These are phyloP conservation scores for Drosophila anomelani DNA, from an alignment of 2,888 invertebrate species.

Conservation along the genomic window DNA sequence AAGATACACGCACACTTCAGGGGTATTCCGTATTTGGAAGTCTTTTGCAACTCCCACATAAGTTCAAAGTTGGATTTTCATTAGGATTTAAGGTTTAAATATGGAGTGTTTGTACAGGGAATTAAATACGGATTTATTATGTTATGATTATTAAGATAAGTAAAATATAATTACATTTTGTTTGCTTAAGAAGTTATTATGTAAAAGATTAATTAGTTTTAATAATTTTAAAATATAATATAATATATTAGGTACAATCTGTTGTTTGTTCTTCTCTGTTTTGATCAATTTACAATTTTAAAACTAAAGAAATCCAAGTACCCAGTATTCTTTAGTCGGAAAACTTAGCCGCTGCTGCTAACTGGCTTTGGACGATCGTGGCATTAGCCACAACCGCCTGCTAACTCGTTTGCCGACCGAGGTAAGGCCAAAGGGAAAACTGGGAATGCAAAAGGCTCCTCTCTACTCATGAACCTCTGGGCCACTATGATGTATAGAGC, in stretches of 20 bases:
- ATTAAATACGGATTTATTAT: background rate
- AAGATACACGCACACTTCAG: constrained; percentile 25
- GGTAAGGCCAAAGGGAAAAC: constrained; percentile 24
- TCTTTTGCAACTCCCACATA: background rate
- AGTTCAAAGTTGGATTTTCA: background rate
- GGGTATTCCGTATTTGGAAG: constrained; percentile 5
- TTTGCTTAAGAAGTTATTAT: background rate
- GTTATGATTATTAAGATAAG: background rate
- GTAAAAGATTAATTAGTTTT: no score
- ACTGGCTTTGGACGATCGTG: constrained; percentile 26
- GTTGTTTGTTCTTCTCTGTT: no score
- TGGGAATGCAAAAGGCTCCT: constrained; percentile 45
- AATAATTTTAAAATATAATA: no score
- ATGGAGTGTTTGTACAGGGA: background rate
- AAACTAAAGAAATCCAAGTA: background rate
- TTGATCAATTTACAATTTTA: no score
- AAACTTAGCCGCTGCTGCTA: constrained; percentile 12
- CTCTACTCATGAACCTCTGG: constrained; percentile 29
- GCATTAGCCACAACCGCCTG: constrained; percentile 52
- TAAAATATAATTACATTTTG: background rate
- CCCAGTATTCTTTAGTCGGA: constrained; percentile 16
- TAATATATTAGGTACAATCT: no score
- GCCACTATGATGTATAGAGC: constrained; percentile 25
- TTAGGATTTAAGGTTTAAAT: constrained; percentile 3
- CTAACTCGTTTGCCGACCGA: constrained; percentile 60